These are phyloP conservation scores for Phengaris arion DNA, from an alignment of 2,888 invertebrate species.

Conservation along the genomic window DNA sequence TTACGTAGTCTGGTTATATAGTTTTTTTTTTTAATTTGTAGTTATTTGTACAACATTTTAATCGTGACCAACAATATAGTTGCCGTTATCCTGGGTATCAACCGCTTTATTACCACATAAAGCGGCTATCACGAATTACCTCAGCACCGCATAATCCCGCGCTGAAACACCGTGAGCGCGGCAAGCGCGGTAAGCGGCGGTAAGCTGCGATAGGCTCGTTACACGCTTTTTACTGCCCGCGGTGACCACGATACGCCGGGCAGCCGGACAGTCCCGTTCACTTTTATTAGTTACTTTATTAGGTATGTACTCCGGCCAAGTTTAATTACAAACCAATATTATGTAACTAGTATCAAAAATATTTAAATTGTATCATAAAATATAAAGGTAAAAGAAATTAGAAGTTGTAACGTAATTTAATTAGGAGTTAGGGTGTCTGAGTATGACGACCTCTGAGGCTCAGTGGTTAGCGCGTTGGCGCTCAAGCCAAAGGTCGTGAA, in stretches of 20 bases:
- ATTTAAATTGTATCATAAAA: too few species aligned
- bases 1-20: too few species aligned
- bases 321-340: background rate
- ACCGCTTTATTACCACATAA: constrained; percentile 3
- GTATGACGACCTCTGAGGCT: too few species aligned
- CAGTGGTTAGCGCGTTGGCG: too few species aligned
- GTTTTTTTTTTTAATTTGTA: too few species aligned
- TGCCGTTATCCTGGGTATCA: constrained; percentile 2
- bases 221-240: constrained; percentile 33
- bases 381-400: too few species aligned
- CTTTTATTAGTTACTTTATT: background rate
- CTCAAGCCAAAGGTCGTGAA: too few species aligned
- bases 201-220: constrained; percentile 32
- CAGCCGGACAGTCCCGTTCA: background rate
- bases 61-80: background rate
- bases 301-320: too few species aligned
- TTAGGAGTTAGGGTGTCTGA: too few species aligned
- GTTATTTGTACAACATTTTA: background rate
- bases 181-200: constrained; percentile 31
- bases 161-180: constrained; percentile 31
- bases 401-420: too few species aligned
- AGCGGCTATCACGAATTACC: constrained; percentile 27
- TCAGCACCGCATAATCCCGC: constrained; percentile 18
- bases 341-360: background rate
- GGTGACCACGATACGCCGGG: constrained; percentile 15